Conservation (phyloP, 2,797 vertebrate genomes). For the Carapus acus region DNA sequence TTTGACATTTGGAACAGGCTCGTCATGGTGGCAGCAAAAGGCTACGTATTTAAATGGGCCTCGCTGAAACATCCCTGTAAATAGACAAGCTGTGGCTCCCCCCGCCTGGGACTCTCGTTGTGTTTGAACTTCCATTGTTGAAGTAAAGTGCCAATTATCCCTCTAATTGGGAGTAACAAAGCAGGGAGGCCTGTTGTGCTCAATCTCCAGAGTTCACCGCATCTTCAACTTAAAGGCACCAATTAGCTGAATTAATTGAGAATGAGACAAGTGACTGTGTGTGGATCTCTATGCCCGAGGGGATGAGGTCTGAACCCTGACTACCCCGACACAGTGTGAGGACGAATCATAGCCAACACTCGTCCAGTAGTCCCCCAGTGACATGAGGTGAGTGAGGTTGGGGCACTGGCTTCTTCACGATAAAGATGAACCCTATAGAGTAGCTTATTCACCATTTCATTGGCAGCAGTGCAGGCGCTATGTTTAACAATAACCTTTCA, state of each 20-base stretch:
- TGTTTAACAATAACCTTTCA: too few species aligned
- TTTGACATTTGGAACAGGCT: constrained; percentile 57
- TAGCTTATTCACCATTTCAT: too few species aligned
- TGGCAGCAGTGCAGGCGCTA: too few species aligned
- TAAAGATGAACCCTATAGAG: too few species aligned
- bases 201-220: constrained; percentile 50
- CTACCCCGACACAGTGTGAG: constrained; percentile 16
- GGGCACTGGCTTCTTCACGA: too few species aligned
- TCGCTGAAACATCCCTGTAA: constrained; percentile 58
- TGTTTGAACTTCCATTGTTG: constrained; percentile 62
- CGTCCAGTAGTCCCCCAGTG: too few species aligned
- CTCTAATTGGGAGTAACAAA: constrained; percentile 68
- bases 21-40: constrained; percentile 48
- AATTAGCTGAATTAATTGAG: constrained; percentile 68
- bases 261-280: constrained; percentile 54
- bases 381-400: too few species aligned
- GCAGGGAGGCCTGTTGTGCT: constrained; percentile 55
- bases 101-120: constrained; percentile 48
- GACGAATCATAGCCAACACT: constrained; percentile 11
- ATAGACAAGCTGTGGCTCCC: constrained; percentile 47
- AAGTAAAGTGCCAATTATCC: constrained; percentile 71
- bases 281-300: constrained; percentile 27
- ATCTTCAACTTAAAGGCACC: constrained; percentile 63
- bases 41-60: constrained; percentile 60
- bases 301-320: constrained; percentile 41